Conservation (phyloP, 2,888 invertebrate genomes). For the Acanthosepion esculentum region DNA sequence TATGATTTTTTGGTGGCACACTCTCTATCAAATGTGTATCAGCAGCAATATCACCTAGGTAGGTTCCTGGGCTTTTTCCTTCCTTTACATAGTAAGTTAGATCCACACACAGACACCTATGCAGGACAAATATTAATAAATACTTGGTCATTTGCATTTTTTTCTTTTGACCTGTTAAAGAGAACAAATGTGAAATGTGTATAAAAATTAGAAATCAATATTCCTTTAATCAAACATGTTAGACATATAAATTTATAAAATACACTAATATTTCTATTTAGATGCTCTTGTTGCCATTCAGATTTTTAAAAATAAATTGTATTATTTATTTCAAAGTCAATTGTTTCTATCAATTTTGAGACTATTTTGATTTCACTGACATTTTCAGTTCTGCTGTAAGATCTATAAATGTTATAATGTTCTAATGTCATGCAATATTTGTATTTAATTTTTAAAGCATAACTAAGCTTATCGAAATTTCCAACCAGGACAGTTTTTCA, state of each 20-base stretch:
- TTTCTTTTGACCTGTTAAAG: not conserved
- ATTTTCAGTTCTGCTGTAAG: not conserved
- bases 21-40: slow-evolving; percentile 10
- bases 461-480: too few species aligned
- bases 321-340: not conserved
- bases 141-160: not conserved
- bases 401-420: not conserved
- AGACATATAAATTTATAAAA: not conserved
- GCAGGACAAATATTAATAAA: not conserved
- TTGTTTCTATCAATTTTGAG: not conserved
- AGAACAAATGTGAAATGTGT: not conserved
- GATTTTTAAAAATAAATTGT: not conserved
- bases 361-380: not conserved
- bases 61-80: slow-evolving; percentile 6
- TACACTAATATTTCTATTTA: not conserved
- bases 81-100: slow-evolving; percentile 11
- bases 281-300: not conserved
- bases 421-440: not conserved
- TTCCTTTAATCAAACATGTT: not conserved
- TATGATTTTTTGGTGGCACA: slow-evolving; percentile 15
- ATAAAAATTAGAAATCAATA: not conserved
- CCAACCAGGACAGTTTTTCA: too few species aligned
- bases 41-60: slow-evolving; percentile 21
- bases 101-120: slow-evolving; percentile 33
- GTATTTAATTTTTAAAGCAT: not conserved